Conservation (phyloP, 2,113 vertebrate genomes). For the human region DNA sequence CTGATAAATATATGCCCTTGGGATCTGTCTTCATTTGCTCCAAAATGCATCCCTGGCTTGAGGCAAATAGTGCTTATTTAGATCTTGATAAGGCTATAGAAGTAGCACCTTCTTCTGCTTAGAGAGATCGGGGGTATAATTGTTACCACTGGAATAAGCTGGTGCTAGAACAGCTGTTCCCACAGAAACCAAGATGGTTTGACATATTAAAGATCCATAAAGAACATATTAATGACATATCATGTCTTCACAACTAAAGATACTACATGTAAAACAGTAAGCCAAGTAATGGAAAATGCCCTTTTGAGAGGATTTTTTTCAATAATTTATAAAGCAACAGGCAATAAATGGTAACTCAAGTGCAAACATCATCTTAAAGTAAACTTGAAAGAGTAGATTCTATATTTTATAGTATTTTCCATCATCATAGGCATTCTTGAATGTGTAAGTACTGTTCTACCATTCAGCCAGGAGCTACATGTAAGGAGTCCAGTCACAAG, state of each 20-base stretch:
- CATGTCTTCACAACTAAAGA: not conserved
- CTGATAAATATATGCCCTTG: not conserved
- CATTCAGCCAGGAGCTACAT: slow-evolving; percentile 14
- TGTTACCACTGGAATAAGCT: not conserved
- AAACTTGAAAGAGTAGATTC: not conserved
- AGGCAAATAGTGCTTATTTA: slow-evolving; percentile 43
- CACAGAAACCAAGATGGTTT: not conserved
- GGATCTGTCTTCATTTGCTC: not conserved
- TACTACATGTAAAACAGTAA: not conserved
- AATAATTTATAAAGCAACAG: not conserved
- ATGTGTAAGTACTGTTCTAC: not conserved
- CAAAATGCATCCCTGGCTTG: not conserved
- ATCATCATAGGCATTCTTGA: not conserved
- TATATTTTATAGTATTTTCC: slow-evolving; percentile 4
- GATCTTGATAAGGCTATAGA: slow-evolving; percentile 24
- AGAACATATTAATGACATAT: slow-evolving; percentile 18
- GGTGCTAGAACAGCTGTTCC: slow-evolving; percentile 21
- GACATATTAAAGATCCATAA: slow-evolving; percentile 18
- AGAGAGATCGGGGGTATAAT: not conserved
- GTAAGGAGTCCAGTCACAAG: slow-evolving; percentile 41
- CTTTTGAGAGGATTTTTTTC: not conserved
- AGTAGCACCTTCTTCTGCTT: not conserved
- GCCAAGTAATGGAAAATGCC: not conserved
- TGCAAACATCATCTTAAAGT: slow-evolving; percentile 14
- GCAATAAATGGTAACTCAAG: not conserved